These are phyloP conservation scores for Danio aesculapii DNA, from an alignment of 2,797 vertebrate genomes.

Conservation along the genomic window DNA sequence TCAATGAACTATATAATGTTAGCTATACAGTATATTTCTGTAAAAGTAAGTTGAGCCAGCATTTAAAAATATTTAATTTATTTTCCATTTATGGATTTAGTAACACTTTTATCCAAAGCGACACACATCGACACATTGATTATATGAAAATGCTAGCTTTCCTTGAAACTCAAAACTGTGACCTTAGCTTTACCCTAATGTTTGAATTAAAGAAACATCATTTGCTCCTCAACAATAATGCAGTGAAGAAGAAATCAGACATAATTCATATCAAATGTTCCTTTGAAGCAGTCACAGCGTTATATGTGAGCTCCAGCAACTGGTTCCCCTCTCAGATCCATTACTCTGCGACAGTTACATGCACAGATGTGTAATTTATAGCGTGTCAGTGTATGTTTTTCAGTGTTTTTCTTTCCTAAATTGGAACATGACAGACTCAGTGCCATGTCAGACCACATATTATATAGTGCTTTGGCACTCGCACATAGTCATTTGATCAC, in stretches of 20 bases:
- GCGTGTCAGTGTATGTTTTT: slow-evolving; percentile 8
- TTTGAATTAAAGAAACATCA: too few relatives aligned
- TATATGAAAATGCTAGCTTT: too few relatives aligned
- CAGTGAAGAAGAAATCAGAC: not conserved
- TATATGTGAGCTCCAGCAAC: not conserved
- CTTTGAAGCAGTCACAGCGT: not conserved
- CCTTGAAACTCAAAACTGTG: too few relatives aligned
- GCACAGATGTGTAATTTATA: slow-evolving; percentile 14
- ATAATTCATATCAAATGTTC: not conserved
- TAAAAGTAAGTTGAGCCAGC: too few relatives aligned
- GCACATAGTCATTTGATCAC: slow-evolving; percentile 2
- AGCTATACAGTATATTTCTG: too few relatives aligned
- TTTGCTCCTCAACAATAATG: not conserved
- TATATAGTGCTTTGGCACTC: slow-evolving; percentile 19
- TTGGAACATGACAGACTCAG: slow-evolving; percentile 24
- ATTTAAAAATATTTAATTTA: too few relatives aligned
- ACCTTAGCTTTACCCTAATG: too few relatives aligned
- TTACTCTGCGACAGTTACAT: slow-evolving; percentile 10
- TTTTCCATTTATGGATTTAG: too few relatives aligned
- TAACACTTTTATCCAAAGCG: too few relatives aligned
- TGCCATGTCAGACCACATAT: not conserved
- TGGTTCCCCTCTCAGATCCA: not conserved
- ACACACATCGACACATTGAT: too few relatives aligned
- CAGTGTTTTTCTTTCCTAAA: slow-evolving; percentile 4
- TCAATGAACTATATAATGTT: too few relatives aligned